Evolutionary conservation across 2,113 vertebrate genomes (phyloP).

Genomic region (Meriones unguiculatus): DNA sequence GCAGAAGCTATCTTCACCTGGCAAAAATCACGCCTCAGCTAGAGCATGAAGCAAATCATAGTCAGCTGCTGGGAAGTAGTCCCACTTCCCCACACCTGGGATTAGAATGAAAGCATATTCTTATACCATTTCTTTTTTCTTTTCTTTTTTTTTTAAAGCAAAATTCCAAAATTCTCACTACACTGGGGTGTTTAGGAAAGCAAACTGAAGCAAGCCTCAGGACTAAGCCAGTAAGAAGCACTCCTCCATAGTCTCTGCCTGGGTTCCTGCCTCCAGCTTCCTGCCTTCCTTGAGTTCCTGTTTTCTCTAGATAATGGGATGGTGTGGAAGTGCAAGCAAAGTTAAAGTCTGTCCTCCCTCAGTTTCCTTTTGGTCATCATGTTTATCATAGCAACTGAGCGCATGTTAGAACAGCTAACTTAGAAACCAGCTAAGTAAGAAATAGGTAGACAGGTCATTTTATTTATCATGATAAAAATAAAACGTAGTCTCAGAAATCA

Average conservation of each 20-base stretch:
- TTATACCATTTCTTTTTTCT: no score
- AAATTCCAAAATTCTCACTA: no score
- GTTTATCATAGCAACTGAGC: neutral
- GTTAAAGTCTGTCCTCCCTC: neutral
- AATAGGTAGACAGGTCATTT: neutral
- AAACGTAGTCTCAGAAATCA: slow-evolving; percentile 26
- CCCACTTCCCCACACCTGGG: no score
- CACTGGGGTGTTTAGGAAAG: neutral
- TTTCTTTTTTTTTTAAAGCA: no score
- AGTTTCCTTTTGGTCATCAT: neutral
- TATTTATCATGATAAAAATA: slow-evolving; percentile 37
- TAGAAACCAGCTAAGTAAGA: neutral
- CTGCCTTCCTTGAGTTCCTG: neutral
- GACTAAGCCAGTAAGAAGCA: neutral
- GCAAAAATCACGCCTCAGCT: no score
- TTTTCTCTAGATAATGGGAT: neutral
- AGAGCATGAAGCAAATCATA: no score
- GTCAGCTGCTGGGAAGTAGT: no score
- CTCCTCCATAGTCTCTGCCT: neutral
- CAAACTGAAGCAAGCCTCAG: no score
- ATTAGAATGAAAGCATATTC: no score
- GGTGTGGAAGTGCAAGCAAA: neutral
- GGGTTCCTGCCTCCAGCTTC: neutral
- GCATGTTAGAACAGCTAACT: neutral
- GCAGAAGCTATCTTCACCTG: no score